Evolutionary conservation across 2,797 vertebrate species (phyloP).

Genomic region (Lepus townsendii): DNA sequence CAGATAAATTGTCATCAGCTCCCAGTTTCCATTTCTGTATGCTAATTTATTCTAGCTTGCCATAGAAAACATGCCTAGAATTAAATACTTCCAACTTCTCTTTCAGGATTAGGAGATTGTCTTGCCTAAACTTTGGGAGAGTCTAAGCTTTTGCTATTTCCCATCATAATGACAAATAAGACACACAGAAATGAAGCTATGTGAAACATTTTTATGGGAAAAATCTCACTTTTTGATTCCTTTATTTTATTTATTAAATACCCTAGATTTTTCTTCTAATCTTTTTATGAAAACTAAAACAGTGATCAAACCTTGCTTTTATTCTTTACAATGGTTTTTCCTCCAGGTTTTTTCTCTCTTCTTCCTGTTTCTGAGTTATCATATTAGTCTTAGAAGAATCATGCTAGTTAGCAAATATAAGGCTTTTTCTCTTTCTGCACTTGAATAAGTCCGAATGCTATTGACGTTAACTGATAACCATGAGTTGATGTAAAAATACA

Average conservation of each 20-base stretch:
- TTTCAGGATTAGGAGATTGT: not conserved
- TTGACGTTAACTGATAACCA: slow-evolving; percentile 22
- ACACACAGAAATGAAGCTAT: not conserved
- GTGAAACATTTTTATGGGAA: not conserved
- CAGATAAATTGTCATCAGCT: not conserved
- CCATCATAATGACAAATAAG: slow-evolving; percentile 22
- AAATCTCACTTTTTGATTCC: not conserved
- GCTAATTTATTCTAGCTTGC: not conserved
- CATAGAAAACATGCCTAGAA: not conserved
- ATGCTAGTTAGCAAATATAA: slow-evolving; percentile 17
- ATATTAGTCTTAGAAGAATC: not conserved
- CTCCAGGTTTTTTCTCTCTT: too few relatives aligned
- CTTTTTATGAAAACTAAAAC: slow-evolving; percentile 46
- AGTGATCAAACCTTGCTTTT: slow-evolving; percentile 7
- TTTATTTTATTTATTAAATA: slow-evolving; percentile 27
- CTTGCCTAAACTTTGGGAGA: not conserved
- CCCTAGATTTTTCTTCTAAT: not conserved
- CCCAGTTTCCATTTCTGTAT: not conserved
- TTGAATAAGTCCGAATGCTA: slow-evolving; percentile 3
- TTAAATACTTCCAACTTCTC: not conserved
- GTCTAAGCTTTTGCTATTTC: not conserved
- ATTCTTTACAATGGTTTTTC: not conserved
- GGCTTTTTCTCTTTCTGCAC: not conserved
- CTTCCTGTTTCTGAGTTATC: not conserved
- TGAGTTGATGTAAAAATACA: not conserved